Conservation (phyloP, 2,888 invertebrate genomes). For the Homarus gammarus region DNA sequence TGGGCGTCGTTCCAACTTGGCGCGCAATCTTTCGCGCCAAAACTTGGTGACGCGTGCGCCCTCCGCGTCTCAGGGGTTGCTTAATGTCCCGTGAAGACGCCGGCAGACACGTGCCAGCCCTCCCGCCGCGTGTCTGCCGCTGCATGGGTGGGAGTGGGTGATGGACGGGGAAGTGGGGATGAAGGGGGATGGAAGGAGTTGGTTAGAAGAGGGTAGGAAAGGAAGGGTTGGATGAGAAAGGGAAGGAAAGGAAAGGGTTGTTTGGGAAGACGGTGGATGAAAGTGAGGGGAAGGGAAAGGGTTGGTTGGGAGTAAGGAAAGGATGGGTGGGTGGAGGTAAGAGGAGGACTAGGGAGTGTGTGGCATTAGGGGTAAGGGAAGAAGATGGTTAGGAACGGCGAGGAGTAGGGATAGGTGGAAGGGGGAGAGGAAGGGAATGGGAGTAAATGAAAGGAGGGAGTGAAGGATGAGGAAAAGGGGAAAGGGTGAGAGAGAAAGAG, state of each 20-base stretch:
- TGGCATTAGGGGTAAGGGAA: no score
- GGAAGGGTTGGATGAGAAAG: background rate
- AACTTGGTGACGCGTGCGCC: conserved; percentile 28
- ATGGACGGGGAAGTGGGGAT: background rate
- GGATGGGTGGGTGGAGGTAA: no score
- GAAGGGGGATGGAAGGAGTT: background rate
- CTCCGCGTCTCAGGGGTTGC: conserved; percentile 31
- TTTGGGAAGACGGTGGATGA: no score
- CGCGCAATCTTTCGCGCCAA: conserved; percentile 41
- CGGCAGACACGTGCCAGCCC: conserved; percentile 33
- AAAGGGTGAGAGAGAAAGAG: no score
- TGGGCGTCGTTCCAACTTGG: conserved; percentile 39
- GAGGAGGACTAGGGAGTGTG: no score
- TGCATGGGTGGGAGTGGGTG: background rate
- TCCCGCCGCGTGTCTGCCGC: background rate
- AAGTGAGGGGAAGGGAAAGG: no score
- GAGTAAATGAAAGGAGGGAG: no score
- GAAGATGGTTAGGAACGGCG: no score
- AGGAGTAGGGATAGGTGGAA: background rate
- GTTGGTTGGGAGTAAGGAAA: no score
- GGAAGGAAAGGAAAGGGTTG: no score
- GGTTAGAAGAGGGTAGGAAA: background rate
- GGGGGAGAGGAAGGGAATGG: no score
- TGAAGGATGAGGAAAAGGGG: no score
- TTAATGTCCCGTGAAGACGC: conserved; percentile 46